A percentile compares a stretch with the other conserved stretches of the same genome.
phyloP scores from a whole-genome alignment of 2,797 vertebrate genomes.

The Tachyglossus aculeatus region DNA sequence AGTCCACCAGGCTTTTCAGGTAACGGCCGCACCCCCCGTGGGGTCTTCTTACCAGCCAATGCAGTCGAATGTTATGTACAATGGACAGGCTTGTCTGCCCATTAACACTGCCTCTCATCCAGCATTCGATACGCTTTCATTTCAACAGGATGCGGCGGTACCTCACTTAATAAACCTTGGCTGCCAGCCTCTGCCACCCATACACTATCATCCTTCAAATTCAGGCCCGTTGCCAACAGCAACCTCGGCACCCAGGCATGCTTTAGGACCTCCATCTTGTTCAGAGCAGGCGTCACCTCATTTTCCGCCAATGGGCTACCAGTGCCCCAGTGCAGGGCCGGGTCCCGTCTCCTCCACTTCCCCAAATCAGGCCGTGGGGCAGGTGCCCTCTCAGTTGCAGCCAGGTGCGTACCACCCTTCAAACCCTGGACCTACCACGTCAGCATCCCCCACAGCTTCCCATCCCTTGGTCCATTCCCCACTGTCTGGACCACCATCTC shows the following conservation, averaged over 20 bases:
- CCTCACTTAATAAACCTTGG: conserved; percentile 85
- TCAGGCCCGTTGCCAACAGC: conserved; percentile 73
- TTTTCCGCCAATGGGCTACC: conserved; percentile 84
- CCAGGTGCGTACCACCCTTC: conserved; percentile 84
- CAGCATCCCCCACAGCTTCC: conserved; percentile 83
- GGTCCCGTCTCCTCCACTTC: conserved; percentile 75
- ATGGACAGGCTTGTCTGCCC: conserved; percentile 88
- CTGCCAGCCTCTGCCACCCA: conserved; percentile 76
- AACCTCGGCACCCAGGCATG: conserved; percentile 76
- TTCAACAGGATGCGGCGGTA: conserved; percentile 80
- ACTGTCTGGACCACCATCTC: conserved; percentile 90
- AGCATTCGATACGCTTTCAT: conserved; percentile 87
- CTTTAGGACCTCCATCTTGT: conserved; percentile 77
- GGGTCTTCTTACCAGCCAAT: conserved; percentile 86
- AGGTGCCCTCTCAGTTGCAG: conserved; percentile 85
- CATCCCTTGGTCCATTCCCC: conserved; percentile 84
- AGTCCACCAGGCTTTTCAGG: conserved; percentile 84
- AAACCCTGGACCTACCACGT: conserved; percentile 83
- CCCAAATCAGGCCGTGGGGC: conserved; percentile 76
- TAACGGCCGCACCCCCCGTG: conserved; percentile 77
- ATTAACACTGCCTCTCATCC: conserved; percentile 80
- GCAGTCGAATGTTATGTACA: conserved; percentile 86
- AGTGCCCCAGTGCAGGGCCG: conserved; percentile 81
- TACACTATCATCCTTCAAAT: conserved; percentile 84
- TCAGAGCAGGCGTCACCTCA: conserved; percentile 78